Percentiles rank a stretch among this genome's conserved stretches.
phyloP scores from a whole-genome alignment of 1,140 invertebrate species.

The Drosophila rhopaloa region DNA sequence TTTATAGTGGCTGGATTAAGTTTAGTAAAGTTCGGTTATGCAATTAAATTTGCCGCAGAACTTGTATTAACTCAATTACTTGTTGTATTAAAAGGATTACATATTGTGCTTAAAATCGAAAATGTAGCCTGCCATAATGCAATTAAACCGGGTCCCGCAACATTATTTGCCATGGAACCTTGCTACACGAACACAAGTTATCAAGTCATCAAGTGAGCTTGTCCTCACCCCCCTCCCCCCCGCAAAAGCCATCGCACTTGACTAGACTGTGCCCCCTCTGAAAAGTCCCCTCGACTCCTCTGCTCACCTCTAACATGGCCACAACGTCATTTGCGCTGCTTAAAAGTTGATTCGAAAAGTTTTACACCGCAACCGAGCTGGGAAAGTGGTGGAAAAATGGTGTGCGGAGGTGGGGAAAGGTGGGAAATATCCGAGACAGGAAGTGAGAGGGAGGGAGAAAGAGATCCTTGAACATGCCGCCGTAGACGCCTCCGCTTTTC shows the following conservation, averaged over 20 bases:
- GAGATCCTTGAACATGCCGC: slow-evolving; percentile 57
- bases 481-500: slow-evolving; percentile 44
- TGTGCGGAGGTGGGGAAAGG: neutral
- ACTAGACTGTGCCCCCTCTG: slow-evolving; percentile 8
- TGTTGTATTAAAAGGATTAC: neutral
- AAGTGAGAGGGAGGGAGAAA: slow-evolving; percentile 18
- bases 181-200: slow-evolving; percentile 60
- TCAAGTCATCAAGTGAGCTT: slow-evolving; percentile 74
- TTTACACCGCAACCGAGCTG: slow-evolving; percentile 59
- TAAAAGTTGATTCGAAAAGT: slow-evolving; percentile 83
- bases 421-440: slow-evolving; percentile 1
- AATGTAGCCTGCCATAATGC: neutral
- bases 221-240: neutral
- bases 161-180: slow-evolving; percentile 2
- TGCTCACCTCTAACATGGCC: slow-evolving; percentile 54
- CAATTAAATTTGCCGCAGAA: no score
- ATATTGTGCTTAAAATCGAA: neutral
- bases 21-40: no score
- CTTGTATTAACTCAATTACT: no score
- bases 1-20: neutral
- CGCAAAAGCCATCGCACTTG: slow-evolving; percentile 18
- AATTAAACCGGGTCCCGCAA: slow-evolving; percentile 11
- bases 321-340: slow-evolving; percentile 77
- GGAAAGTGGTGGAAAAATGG: slow-evolving; percentile 2
- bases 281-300: neutral